These are phyloP conservation scores for Hydroisotoma schaefferi DNA, from an alignment of 2,888 invertebrate genomes.

Conservation along the genomic window DNA sequence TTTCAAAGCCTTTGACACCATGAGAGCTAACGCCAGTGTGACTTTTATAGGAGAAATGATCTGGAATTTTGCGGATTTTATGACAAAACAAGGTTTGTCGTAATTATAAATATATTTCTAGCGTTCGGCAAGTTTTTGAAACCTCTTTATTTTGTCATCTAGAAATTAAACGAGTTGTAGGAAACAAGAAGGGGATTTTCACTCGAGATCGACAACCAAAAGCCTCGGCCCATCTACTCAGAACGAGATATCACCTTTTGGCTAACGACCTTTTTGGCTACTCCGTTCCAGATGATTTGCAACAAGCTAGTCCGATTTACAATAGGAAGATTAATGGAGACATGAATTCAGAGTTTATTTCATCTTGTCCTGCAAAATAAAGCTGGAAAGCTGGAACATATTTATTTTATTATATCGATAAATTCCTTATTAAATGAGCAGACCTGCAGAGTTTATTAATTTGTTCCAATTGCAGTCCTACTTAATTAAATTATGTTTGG, in stretches of 20 bases:
- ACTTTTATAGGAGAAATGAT: conserved; percentile 62
- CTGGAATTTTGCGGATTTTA: conserved; percentile 67
- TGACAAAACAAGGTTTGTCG: conserved; percentile 58
- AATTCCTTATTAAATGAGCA: too few species aligned
- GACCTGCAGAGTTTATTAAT: too few species aligned
- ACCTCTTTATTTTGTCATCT: conserved; percentile 38
- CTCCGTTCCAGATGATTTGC: conserved; percentile 47
- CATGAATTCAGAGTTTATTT: too few species aligned
- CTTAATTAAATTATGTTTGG: too few species aligned
- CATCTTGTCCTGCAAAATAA: too few species aligned
- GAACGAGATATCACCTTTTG: conserved; percentile 66
- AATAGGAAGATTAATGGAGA: too few species aligned
- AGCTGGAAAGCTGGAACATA: too few species aligned
- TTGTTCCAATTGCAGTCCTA: too few species aligned
- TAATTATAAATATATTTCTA: background rate
- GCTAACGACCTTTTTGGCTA: conserved; percentile 48
- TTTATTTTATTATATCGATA: too few species aligned
- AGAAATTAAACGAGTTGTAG: conserved; percentile 77
- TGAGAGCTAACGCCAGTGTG: conserved; percentile 51
- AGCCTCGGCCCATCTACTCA: conserved; percentile 74
- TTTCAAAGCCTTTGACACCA: conserved; percentile 58
- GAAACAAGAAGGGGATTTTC: conserved; percentile 88
- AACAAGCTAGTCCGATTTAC: conserved; percentile 36
- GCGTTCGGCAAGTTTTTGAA: background rate
- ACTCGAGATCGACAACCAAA: conserved; percentile 89